phyloP scores from a whole-genome alignment of 2,797 vertebrate species.

The Enteromius anoplus region DNA sequence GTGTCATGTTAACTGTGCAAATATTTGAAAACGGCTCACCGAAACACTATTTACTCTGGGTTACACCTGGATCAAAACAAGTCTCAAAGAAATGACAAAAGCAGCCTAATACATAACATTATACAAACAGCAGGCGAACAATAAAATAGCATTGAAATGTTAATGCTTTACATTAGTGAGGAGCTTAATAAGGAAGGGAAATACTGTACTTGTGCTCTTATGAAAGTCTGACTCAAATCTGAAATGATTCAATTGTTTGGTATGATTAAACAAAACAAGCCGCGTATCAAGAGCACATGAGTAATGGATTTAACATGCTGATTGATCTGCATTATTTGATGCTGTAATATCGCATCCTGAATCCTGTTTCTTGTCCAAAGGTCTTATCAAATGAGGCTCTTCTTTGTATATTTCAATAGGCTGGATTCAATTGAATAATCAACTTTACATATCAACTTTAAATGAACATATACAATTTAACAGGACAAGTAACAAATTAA shows the following conservation, averaged over 20 bases:
- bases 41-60: conserved; percentile 48
- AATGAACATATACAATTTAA: too few species aligned
- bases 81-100: neutral
- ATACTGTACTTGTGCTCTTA: neutral
- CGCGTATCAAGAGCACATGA: neutral
- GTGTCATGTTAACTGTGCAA: conserved; percentile 47
- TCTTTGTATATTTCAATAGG: neutral
- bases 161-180: conserved; percentile 10
- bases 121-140: neutral
- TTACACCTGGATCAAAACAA: conserved; percentile 43
- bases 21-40: conserved; percentile 48
- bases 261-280: neutral
- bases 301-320: neutral
- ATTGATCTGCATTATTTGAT: neutral
- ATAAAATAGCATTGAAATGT: neutral
- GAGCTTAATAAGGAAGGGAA: neutral
- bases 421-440: neutral
- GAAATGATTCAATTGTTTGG: neutral
- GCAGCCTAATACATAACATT: neutral
- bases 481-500: neutral
- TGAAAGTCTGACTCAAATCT: neutral
- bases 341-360: neutral
- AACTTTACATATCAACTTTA: neutral
- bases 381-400: neutral
- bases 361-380: neutral